phyloP scores from a whole-genome alignment of 2,888 invertebrate species.

The Crocallis elinguaria region DNA sequence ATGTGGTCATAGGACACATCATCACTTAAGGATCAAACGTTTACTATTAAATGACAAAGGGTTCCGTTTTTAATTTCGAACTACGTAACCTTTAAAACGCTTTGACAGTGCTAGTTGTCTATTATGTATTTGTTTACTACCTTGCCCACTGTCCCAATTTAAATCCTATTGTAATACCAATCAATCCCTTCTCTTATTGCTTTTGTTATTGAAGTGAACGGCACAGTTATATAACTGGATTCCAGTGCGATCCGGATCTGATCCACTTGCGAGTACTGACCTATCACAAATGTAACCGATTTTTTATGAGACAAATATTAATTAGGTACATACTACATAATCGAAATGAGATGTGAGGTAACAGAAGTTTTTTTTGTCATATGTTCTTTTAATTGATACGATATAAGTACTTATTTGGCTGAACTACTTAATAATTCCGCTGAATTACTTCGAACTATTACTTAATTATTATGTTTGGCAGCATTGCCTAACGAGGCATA shows the following conservation, averaged over 20 bases:
- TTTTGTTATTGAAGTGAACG: slow-evolving; percentile 12
- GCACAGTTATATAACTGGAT: slow-evolving; percentile 18
- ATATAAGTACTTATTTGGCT: too few relatives aligned
- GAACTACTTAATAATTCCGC: too few relatives aligned
- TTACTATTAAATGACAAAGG: too few relatives aligned
- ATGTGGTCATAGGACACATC: too few relatives aligned
- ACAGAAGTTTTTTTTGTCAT: not conserved
- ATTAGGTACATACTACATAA: not conserved
- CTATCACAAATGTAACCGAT: slow-evolving; percentile 9
- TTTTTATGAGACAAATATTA: slow-evolving; percentile 2
- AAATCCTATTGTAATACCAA: slow-evolving; percentile 5
- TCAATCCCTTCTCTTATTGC: slow-evolving; percentile 17
- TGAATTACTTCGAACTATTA: too few relatives aligned
- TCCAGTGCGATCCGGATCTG: slow-evolving; percentile 19
- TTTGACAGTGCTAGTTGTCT: slow-evolving; percentile 8
- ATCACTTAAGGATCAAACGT: too few relatives aligned
- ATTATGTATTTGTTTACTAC: slow-evolving; percentile 13
- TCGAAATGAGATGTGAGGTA: not conserved
- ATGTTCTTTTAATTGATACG: too few relatives aligned
- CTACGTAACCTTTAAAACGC: too few relatives aligned
- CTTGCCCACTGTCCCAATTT: slow-evolving; percentile 5
- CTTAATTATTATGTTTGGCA: too few relatives aligned
- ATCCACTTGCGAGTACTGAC: slow-evolving; percentile 6
- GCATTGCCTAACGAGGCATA: too few relatives aligned
- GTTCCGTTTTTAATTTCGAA: too few relatives aligned